Percentiles rank a stretch among this genome's conserved stretches.
These are phyloP conservation scores for Kryptolebias marmoratus DNA, from an alignment of 2,113 vertebrate species.

Conservation along the genomic window DNA sequence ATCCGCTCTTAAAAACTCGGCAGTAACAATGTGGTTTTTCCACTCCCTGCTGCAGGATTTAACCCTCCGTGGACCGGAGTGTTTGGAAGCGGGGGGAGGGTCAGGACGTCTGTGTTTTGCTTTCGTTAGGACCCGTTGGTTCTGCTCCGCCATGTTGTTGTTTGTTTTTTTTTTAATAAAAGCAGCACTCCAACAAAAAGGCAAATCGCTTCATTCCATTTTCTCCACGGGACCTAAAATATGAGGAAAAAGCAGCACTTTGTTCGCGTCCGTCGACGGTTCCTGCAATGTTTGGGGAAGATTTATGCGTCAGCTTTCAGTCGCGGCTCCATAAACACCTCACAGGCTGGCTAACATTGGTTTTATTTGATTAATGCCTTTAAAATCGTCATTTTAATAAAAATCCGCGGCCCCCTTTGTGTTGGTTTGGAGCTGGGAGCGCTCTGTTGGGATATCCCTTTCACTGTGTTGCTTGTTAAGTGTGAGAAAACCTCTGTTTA, in stretches of 20 bases:
- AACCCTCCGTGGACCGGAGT: constrained; percentile 61
- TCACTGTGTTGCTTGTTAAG: constrained; percentile 59
- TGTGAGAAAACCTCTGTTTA: constrained; percentile 81
- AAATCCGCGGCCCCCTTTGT: constrained; percentile 23
- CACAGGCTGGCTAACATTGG: not conserved
- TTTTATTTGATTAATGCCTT: constrained; percentile 39
- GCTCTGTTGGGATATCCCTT: constrained; percentile 62
- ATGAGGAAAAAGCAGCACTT: constrained; percentile 15
- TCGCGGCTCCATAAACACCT: constrained; percentile 64
- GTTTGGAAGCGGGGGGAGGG: constrained; percentile 24
- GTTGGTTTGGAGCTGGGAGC: constrained; percentile 5
- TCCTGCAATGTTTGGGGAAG: constrained; percentile 49
- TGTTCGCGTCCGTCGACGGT: constrained; percentile 34
- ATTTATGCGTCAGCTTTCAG: constrained; percentile 59
- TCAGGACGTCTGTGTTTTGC: not conserved
- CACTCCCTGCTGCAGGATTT: constrained; percentile 47
- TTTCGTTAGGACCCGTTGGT: constrained; percentile 43
- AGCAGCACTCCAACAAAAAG: constrained; percentile 54
- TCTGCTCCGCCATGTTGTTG: not conserved
- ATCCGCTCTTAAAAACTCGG: constrained; percentile 61
- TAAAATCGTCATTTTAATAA: constrained; percentile 38
- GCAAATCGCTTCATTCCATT: constrained; percentile 62
- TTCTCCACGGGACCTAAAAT: constrained; percentile 45
- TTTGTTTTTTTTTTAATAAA: constrained; percentile 30
- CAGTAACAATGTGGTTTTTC: constrained; percentile 68